Evolutionary conservation across 2,113 vertebrate species (phyloP).

Genomic region (Acrocephalus arundinaceus): DNA sequence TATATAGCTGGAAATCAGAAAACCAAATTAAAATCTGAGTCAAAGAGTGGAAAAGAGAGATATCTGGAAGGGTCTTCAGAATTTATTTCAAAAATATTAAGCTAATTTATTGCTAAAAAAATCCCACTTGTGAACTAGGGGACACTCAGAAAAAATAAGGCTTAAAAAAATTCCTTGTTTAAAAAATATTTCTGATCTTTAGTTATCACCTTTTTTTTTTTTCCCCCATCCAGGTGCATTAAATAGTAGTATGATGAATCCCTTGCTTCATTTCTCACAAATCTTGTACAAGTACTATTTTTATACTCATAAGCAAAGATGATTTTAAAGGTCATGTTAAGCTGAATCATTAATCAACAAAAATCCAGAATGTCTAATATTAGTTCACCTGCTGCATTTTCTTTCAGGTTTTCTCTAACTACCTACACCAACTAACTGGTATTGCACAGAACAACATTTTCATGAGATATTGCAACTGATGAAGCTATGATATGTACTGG

Average conservation of each 20-base stretch:
- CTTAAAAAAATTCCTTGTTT: neutral
- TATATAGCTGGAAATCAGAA: neutral
- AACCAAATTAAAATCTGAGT: neutral
- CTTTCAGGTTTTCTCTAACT: neutral
- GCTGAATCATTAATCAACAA: neutral
- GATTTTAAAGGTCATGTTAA: slow-evolving; percentile 4
- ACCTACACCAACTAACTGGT: neutral
- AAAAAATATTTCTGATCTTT: neutral
- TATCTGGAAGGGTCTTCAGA: neutral
- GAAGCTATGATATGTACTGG: neutral
- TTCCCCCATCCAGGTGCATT: neutral
- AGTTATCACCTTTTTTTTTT: neutral
- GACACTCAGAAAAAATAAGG: neutral
- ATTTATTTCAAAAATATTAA: neutral
- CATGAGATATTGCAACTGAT: neutral
- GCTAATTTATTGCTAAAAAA: neutral
- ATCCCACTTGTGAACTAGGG: neutral
- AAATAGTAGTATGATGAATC: neutral
- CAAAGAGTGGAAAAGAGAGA: neutral
- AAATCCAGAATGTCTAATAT: neutral
- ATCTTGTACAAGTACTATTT: neutral
- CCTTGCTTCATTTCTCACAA: neutral
- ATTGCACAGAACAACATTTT: neutral
- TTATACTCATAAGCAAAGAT: neutral
- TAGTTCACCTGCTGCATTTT: neutral